A percentile compares a stretch with the other conserved stretches of the same genome.
Conservation (phyloP, 2,113 vertebrate species). For the Eptatretus burgeri region DNA sequence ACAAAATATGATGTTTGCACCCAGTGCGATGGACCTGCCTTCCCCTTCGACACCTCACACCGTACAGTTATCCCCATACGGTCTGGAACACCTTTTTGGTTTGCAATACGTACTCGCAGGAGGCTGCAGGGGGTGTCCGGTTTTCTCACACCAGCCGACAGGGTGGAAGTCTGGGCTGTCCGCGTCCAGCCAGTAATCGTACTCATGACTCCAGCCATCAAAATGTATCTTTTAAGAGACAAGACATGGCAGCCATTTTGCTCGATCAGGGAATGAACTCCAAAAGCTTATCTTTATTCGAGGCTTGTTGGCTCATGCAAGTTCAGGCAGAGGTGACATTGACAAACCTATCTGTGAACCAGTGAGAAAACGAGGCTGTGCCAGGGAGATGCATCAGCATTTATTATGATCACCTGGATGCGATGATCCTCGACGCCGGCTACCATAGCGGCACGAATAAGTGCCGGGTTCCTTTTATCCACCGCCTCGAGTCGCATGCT, state of each 20-base stretch:
- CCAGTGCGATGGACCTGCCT: too few relatives aligned
- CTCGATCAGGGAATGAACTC: too few relatives aligned
- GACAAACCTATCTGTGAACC: too few relatives aligned
- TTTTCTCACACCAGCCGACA: constrained; percentile 55
- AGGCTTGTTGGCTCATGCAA: too few relatives aligned
- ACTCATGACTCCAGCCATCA: constrained; percentile 41
- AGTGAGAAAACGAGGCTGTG: too few relatives aligned
- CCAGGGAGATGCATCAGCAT: neutral
- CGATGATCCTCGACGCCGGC: constrained; percentile 67
- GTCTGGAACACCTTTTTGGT: too few relatives aligned
- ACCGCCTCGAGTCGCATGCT: constrained; percentile 85
- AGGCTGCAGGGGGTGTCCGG: constrained; percentile 39
- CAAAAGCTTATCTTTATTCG: too few relatives aligned
- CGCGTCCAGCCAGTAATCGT: constrained; percentile 48
- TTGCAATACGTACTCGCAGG: constrained; percentile 24
- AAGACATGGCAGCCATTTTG: neutral
- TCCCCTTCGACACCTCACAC: too few relatives aligned
- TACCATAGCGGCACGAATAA: constrained; percentile 61
- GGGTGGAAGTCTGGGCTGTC: constrained; percentile 51
- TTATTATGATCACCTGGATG: constrained; percentile 37
- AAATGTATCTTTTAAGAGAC: constrained; percentile 37
- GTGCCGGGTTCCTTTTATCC: constrained; percentile 54
- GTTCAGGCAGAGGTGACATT: too few relatives aligned
- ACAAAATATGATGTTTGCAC: too few relatives aligned
- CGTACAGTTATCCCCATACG: too few relatives aligned